Evolutionary conservation across 1,140 invertebrate genomes (phyloP).

Genomic region (Neuroterus valhalla): DNA sequence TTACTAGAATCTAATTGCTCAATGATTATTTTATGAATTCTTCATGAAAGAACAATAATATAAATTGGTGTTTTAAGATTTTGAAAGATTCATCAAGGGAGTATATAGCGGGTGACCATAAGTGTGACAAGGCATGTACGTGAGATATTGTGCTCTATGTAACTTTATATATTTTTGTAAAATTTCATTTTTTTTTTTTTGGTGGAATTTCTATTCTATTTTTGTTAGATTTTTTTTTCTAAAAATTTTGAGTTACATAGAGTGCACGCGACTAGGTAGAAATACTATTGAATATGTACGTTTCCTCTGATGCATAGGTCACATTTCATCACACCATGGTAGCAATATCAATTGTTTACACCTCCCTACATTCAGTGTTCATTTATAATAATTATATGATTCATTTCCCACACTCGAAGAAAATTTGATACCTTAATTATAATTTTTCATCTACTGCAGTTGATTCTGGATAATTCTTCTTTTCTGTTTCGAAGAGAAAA

Average conservation of each 20-base stretch:
- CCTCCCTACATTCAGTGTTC: conserved; percentile 69
- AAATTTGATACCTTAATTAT: not conserved
- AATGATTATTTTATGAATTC: not conserved
- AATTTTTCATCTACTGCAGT: too few relatives aligned
- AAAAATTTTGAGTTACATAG: conserved; percentile 14
- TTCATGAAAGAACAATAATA: not conserved
- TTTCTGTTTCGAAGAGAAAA: too few relatives aligned
- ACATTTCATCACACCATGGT: conserved; percentile 35
- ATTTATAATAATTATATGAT: conserved; percentile 20
- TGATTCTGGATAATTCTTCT: too few relatives aligned
- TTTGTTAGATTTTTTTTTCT: too few relatives aligned
- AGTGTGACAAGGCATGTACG: conserved; percentile 75
- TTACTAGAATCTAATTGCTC: too few relatives aligned
- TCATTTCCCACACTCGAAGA: conserved; percentile 12
- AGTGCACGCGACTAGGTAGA: not conserved
- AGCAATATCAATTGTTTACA: conserved; percentile 52
- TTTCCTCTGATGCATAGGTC: conserved; percentile 69
- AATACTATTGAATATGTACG: conserved; percentile 72
- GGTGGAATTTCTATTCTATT: too few relatives aligned
- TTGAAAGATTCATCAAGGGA: conserved; percentile 44
- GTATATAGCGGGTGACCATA: conserved; percentile 68
- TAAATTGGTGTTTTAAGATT: conserved; percentile 35
- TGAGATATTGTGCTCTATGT: conserved; percentile 58
- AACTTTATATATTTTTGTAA: not conserved
- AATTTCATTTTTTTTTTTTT: not conserved